These are phyloP conservation scores for Myotis findleyi DNA, from an alignment of 2,797 vertebrate species.

Conservation along the genomic window DNA sequence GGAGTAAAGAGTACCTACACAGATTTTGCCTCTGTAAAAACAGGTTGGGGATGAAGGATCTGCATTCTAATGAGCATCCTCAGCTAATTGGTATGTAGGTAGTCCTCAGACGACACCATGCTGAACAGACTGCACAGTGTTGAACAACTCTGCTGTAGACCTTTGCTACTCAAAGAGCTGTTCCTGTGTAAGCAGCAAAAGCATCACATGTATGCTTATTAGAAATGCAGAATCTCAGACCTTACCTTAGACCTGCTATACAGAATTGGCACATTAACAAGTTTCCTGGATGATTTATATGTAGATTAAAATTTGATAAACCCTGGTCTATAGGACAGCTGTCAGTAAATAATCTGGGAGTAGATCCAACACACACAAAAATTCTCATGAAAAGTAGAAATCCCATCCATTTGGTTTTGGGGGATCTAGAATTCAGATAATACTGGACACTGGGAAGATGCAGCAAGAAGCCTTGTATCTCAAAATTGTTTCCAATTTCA, in stretches of 20 bases:
- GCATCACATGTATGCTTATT: neutral
- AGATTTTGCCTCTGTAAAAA: slow-evolving; percentile 10
- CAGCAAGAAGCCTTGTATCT: neutral
- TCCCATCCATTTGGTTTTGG: neutral
- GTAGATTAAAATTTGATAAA: slow-evolving; percentile 15
- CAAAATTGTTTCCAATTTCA: slow-evolving; percentile 27
- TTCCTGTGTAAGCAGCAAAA: neutral
- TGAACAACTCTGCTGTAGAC: neutral
- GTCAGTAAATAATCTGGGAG: neutral
- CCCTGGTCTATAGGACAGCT: neutral
- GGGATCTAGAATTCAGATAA: neutral
- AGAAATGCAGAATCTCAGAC: neutral
- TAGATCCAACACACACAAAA: neutral
- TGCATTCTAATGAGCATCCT: neutral
- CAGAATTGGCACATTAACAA: neutral
- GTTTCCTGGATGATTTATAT: neutral
- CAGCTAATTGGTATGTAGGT: neutral
- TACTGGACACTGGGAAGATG: neutral
- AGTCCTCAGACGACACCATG: neutral
- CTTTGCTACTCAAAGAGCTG: neutral
- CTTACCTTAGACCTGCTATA: neutral
- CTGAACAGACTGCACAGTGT: neutral
- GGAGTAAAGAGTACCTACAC: neutral
- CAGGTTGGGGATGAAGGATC: neutral
- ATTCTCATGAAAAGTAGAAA: neutral